These are phyloP conservation scores for Psittacula derbiana DNA, from an alignment of 2,797 vertebrate genomes.

Conservation along the genomic window DNA sequence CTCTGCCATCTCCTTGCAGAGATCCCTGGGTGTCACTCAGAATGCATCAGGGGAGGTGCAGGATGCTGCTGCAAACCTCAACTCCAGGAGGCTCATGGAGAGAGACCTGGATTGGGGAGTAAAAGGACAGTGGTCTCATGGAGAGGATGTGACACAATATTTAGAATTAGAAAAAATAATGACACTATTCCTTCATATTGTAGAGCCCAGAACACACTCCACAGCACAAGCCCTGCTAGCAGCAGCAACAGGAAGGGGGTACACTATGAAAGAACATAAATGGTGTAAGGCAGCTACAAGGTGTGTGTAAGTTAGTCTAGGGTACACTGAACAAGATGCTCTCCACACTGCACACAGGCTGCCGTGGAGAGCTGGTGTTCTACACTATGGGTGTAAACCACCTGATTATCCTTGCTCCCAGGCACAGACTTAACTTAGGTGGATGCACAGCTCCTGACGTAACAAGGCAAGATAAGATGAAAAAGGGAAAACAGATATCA, in stretches of 20 bases:
- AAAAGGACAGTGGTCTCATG: background rate
- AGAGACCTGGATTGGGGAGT: background rate
- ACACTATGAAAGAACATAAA: background rate
- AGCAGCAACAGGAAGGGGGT: background rate
- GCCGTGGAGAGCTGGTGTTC: background rate
- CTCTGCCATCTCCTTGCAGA: background rate
- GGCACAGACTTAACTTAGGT: accelerated
- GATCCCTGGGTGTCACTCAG: background rate
- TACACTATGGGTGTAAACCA: accelerated
- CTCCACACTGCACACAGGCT: background rate
- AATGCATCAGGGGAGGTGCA: background rate
- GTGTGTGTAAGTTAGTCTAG: accelerated
- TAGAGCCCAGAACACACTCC: accelerated
- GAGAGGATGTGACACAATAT: background rate
- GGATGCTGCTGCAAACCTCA: background rate
- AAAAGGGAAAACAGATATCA: background rate
- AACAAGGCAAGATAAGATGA: background rate
- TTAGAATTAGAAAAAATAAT: accelerated
- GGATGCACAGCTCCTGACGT: background rate
- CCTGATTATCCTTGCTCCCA: background rate
- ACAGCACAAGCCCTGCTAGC: background rate
- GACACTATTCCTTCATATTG: background rate
- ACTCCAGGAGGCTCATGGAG: accelerated
- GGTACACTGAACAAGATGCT: background rate
- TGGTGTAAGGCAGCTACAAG: background rate